Evolutionary conservation across 2,888 invertebrate species (phyloP).

Genomic region (Protodeltote pygarga): DNA sequence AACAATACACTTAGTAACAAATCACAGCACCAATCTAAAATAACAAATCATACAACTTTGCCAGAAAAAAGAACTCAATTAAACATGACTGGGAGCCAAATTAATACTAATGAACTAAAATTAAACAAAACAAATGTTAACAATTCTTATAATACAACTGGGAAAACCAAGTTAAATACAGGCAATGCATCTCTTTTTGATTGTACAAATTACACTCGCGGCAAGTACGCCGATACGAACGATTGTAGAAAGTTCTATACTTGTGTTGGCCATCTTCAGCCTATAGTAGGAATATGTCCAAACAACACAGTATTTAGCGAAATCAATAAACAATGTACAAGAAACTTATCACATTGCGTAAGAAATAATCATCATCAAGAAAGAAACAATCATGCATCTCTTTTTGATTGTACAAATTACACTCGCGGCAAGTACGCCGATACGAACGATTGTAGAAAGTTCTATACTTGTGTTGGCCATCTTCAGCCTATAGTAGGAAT

Average conservation of each 20-base stretch:
- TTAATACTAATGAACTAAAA: constrained; percentile 9
- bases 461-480: constrained; percentile 80
- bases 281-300: constrained; percentile 71
- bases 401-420: constrained; percentile 57
- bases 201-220: constrained; percentile 65
- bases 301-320: constrained; percentile 78
- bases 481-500: constrained; percentile 61
- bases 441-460: constrained; percentile 79
- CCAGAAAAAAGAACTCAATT: constrained; percentile 16
- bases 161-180: constrained; percentile 6
- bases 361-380: constrained; percentile 63
- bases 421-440: constrained; percentile 81
- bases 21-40: constrained; percentile 17
- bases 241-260: constrained; percentile 85
- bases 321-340: constrained; percentile 77
- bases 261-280: constrained; percentile 70
- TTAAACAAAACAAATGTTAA: constrained; percentile 1
- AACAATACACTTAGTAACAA: constrained; percentile 14
- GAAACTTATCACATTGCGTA: constrained; percentile 78
- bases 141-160: background rate
- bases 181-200: constrained; percentile 35
- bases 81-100: constrained; percentile 20
- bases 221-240: constrained; percentile 77
- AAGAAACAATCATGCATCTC: constrained; percentile 1
- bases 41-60: constrained; percentile 26